Base-by-base conservation (phyloP, 2,888 invertebrate species). In the Congeria kusceri region DNA sequence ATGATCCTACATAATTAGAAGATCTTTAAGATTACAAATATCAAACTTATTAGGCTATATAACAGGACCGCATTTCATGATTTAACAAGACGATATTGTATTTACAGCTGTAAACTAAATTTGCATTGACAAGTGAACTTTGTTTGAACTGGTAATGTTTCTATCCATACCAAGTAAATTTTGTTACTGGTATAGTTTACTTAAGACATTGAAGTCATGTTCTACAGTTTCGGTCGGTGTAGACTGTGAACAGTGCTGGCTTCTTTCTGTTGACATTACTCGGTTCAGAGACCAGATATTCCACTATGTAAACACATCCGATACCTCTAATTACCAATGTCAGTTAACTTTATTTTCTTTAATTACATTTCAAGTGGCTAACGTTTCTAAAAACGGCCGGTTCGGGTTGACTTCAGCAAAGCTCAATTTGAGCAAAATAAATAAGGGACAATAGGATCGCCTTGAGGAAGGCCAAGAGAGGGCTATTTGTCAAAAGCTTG, bases 301-400 rank as follows among this genome's bases (percentile, higher is more conserved):
- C 25, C 53, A 53, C 53, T 53, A 25, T 32, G 57, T 63, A 71
- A 71, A 71, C 56, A 71, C 63, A 71, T 56, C 62, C 27, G 71
- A 71, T 71, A 71, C 71, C 49, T 71, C 63, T 71, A 71, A 71
- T 75, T 75, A 75, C 59, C 47, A 27, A 65, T 58, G 80, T 80
- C 80, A 80, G 76, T 72, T 75, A 65, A 61, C 62, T 78, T 73
- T 73, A 73, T 78, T 78, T 78, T 78, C 78, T 73, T 80, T 80
- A 80, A 80, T 80, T 80, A 80, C 69, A 56, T 76, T 66, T 80
- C 64, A 65, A 80, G 80, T 80, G 72, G 72, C 65, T 76, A 69
- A 66, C 56, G 59, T 76, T 72, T 72, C 76, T 65, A 66, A 39
- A 79, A 71, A 66, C 66, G 70, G 69, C 79, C 78, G 73, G 63